Evolutionary conservation across 2,888 invertebrate species (phyloP), one percentile per base, ranked within the genome.

Genomic region (Andrena marginata): DNA sequence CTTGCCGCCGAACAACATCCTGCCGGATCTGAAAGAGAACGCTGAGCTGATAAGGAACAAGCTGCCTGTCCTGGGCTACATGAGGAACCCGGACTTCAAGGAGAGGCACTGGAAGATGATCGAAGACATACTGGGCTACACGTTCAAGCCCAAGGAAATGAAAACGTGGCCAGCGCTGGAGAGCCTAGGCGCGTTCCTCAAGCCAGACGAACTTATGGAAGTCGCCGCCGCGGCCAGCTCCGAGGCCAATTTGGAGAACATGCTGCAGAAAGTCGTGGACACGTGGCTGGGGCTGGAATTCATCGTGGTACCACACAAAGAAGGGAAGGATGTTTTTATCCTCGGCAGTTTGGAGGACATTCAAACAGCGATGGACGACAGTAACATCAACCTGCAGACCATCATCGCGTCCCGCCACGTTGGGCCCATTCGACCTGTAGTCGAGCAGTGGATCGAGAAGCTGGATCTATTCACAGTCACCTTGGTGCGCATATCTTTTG

Each of bases 141-240:
- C 56, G 1, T 96, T 98, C 89, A 96, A 96, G 54, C 95, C 96
- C 0, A 97, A 97, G 35, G 96, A 96, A 87, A 95, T 94, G 8
- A 90, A 97, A 26, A 97, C 96, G 0, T 94, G 98, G 20, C 95
- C 95, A 16, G 94, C 96, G 31, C 95, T 98, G 64, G 97, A 97
- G 80, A 96, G 96, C 0, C 94, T 97, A 4, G 95, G 96, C n/a
- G 97, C 97, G 0, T 98, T 98, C 94, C 96, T 96, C 67, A 96
- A 96, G 89, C 96, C 96, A 0, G 96, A 97, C 10, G 96, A 97
- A 82, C 94, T 99, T 20, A 97, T 97, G 96, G 98, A 98, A 91
- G 96, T 98, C 8, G 97, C 98, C 0, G 97, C 97, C 0, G 97
- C 98, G 92, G 98, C 98, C 0, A 98, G 97, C 88, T 98, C 98